Evolutionary conservation across 2,888 invertebrate genomes (phyloP).

Genomic region (Cephus rjabovi): DNA sequence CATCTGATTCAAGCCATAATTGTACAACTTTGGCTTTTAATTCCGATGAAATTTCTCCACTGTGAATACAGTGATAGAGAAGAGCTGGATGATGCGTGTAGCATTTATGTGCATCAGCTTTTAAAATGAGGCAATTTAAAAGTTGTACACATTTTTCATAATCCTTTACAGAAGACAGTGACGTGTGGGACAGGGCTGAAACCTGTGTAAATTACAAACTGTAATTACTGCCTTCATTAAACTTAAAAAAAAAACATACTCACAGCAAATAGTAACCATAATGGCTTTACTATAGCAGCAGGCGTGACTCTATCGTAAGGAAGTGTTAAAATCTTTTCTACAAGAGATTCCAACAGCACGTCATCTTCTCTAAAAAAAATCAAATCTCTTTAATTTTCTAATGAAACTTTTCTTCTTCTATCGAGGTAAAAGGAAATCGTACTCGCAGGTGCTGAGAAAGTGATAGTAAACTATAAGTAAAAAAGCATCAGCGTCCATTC

Average conservation of each 20-base stretch:
- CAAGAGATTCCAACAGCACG: neutral
- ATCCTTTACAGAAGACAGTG: conserved; percentile 11
- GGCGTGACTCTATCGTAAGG: neutral
- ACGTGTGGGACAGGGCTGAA: conserved; percentile 27
- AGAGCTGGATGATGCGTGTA: conserved; percentile 46
- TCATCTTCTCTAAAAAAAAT: neutral
- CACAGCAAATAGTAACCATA: conserved; percentile 45
- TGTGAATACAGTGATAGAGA: conserved; percentile 33
- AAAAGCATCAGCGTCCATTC: conserved; percentile 25
- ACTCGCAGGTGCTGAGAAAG: conserved; percentile 38
- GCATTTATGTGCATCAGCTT: conserved; percentile 31
- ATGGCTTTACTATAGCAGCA: conserved; percentile 30
- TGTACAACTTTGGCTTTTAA: conserved; percentile 32
- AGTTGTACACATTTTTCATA: conserved; percentile 26
- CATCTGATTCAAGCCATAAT: conserved; percentile 43
- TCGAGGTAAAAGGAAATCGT: neutral
- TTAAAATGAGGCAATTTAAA: conserved; percentile 26
- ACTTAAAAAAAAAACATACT: conserved; percentile 10
- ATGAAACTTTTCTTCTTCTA: neutral
- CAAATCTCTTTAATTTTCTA: neutral
- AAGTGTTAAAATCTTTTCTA: neutral
- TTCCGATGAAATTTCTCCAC: conserved; percentile 26
- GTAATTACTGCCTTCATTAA: neutral
- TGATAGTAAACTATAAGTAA: conserved; percentile 40
- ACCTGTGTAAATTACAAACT: conserved; percentile 15